These are phyloP conservation scores for Pterocles orientalis DNA, from an alignment of 2,113 vertebrate species.

Conservation along the genomic window DNA sequence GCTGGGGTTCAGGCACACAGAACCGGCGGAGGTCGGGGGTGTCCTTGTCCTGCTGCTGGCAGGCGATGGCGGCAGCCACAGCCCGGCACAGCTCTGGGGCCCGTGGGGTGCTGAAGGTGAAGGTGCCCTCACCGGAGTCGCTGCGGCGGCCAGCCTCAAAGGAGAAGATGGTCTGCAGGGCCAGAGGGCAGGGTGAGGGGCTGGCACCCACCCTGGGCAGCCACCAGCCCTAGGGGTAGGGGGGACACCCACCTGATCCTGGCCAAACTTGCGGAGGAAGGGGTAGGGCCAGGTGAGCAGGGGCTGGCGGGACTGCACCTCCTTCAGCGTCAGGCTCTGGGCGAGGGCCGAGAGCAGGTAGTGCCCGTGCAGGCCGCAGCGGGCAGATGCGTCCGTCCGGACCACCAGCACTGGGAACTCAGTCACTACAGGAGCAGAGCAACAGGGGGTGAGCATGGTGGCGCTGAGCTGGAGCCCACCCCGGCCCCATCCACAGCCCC, in stretches of 20 bases:
- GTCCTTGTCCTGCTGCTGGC: conserved; percentile 25
- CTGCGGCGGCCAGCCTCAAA: conserved; percentile 88
- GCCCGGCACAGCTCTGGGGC: conserved; percentile 74
- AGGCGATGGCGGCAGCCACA: conserved; percentile 72
- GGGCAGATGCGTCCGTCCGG: conserved; percentile 76
- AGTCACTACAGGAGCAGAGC: background rate
- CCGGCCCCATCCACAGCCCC: background rate
- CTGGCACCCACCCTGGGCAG: background rate
- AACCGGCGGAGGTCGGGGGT: background rate
- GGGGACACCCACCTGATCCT: conserved; percentile 78
- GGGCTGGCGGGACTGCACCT: conserved; percentile 27
- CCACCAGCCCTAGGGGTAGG: background rate
- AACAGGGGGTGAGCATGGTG: background rate
- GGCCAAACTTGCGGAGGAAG: conserved; percentile 85
- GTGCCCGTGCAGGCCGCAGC: conserved; percentile 80
- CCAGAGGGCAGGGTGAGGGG: background rate
- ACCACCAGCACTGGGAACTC: conserved; percentile 81
- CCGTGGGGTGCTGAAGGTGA: conserved; percentile 80
- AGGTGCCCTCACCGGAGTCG: conserved; percentile 85
- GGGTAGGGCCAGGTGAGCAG: conserved; percentile 85
- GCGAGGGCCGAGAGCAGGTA: conserved; percentile 77
- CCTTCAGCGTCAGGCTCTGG: conserved; percentile 75
- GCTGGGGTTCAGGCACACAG: background rate
- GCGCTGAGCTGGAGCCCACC: background rate
- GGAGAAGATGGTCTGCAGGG: conserved; percentile 72